Evolutionary conservation across 2,797 vertebrate genomes (phyloP).

Genomic region (Kryptolebias ocellatus): DNA sequence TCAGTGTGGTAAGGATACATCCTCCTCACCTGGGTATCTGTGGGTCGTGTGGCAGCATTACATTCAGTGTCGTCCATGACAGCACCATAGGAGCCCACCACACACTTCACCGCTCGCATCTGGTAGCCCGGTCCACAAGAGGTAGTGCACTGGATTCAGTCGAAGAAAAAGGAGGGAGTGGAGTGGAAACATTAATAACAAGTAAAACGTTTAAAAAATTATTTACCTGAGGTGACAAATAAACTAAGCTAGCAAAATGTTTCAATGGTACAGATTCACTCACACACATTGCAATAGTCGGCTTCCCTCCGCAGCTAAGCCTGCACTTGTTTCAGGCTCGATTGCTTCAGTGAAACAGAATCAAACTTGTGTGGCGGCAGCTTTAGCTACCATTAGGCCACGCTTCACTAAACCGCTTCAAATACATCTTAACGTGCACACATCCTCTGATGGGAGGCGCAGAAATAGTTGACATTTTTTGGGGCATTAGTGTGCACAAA

Average conservation of each 20-base stretch:
- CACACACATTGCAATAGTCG: constrained; percentile 26
- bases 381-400: constrained; percentile 77
- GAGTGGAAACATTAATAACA: constrained; percentile 47
- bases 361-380: constrained; percentile 81
- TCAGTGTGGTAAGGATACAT: background rate
- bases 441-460: constrained; percentile 65
- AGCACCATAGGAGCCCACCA: constrained; percentile 88
- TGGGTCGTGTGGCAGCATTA: constrained; percentile 92
- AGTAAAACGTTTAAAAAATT: constrained; percentile 25
- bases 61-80: constrained; percentile 95
- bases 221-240: constrained; percentile 25
- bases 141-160: constrained; percentile 88
- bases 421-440: constrained; percentile 79
- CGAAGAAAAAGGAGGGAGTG: constrained; percentile 37
- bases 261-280: constrained; percentile 35
- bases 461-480: constrained; percentile 61
- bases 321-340: constrained; percentile 75
- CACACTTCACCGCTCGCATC: constrained; percentile 94
- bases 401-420: constrained; percentile 83
- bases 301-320: constrained; percentile 53
- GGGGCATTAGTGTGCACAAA: constrained; percentile 39
- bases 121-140: constrained; percentile 97
- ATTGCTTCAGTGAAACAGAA: constrained; percentile 81
- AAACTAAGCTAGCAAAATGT: constrained; percentile 30
- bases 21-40: constrained; percentile 89